Evolutionary conservation across 2,888 invertebrate genomes (phyloP).

Genomic region (Chrysolina oricalcia): DNA sequence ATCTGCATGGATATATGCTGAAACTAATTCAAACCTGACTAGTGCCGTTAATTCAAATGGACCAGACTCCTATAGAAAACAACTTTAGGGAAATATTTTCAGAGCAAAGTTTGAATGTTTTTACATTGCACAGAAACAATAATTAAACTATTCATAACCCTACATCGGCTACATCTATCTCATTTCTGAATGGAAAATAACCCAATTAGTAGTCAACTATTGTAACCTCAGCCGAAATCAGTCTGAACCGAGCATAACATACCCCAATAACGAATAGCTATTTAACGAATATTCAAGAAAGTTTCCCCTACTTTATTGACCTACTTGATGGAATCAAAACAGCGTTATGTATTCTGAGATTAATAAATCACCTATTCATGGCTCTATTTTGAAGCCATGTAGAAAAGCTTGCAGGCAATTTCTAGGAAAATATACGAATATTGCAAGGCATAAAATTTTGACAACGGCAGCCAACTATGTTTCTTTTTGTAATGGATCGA

Average conservation of each 20-base stretch:
- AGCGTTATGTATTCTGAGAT: slow-evolving; percentile 12
- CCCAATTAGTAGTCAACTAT: no score
- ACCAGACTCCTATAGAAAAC: no score
- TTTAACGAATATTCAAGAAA: slow-evolving; percentile 11
- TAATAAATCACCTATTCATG: slow-evolving; percentile 44
- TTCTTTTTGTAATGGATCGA: slow-evolving; percentile 22
- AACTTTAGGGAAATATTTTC: no score
- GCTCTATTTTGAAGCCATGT: slow-evolving; percentile 40
- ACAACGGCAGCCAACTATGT: slow-evolving; percentile 25
- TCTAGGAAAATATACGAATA: slow-evolving; percentile 23
- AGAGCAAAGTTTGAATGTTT: no score
- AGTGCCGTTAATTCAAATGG: no score
- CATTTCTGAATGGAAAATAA: no score
- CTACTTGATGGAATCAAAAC: slow-evolving; percentile 38
- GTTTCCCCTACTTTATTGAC: slow-evolving; percentile 22
- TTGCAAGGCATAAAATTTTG: slow-evolving; percentile 22
- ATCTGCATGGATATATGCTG: no score
- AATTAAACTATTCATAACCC: no score
- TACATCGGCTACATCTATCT: no score
- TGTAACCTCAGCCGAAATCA: neutral
- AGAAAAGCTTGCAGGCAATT: slow-evolving; percentile 29
- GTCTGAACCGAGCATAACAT: neutral
- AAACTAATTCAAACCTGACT: no score
- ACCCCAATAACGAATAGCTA: slow-evolving; percentile 11
- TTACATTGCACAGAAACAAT: no score